Evolutionary conservation across 2,797 vertebrate species (phyloP).

Genomic region (Melopsittacus undulatus): DNA sequence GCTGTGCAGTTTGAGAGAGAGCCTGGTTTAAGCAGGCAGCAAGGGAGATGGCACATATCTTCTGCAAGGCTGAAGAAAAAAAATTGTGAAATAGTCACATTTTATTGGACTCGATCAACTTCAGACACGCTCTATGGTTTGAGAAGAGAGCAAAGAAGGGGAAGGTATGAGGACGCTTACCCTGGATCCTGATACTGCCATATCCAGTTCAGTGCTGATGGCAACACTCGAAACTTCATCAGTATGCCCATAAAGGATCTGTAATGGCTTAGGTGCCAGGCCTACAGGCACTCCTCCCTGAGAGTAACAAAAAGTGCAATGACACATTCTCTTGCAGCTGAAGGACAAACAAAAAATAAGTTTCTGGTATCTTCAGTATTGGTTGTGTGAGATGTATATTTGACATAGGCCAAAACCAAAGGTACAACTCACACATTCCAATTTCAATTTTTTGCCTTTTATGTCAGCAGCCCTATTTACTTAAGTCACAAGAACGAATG

Average conservation of each 20-base stretch:
- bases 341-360: constrained; percentile 48
- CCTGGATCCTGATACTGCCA: constrained; percentile 93
- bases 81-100: not conserved
- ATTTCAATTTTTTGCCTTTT: not conserved
- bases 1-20: not conserved
- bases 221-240: constrained; percentile 90
- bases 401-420: not conserved
- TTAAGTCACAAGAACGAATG: not conserved
- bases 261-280: constrained; percentile 88
- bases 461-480: not conserved
- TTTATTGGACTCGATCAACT: not conserved
- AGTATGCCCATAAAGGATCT: constrained; percentile 93
- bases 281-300: constrained; percentile 90
- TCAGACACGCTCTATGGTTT: not conserved
- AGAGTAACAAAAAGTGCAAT: constrained; percentile 65
- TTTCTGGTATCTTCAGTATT: constrained; percentile 24
- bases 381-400: not conserved
- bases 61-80: not conserved
- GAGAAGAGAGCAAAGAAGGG: not conserved
- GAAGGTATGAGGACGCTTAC: constrained; percentile 75
- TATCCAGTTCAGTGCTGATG: constrained; percentile 95
- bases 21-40: not conserved
- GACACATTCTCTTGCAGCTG: constrained; percentile 61
- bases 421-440: not conserved
- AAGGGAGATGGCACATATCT: not conserved